Percentiles rank a stretch among this genome's conserved stretches.
phyloP scores from a whole-genome alignment of 2,797 vertebrate genomes.

The Esox masquinongy region DNA sequence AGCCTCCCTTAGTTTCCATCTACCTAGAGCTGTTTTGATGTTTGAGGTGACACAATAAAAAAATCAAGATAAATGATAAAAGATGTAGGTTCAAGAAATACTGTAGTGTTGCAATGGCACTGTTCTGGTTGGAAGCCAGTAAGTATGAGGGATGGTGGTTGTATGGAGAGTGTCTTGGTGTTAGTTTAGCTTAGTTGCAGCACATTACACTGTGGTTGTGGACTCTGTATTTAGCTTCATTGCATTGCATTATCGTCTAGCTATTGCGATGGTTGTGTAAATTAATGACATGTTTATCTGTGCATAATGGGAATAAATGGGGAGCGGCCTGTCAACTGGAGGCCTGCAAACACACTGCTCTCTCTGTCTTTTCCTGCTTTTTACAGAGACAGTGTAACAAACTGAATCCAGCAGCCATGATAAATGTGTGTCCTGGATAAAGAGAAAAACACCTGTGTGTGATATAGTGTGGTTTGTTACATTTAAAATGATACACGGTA shows the following conservation, averaged over 20 bases:
- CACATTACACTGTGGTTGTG: constrained; percentile 7
- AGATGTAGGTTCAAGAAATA: neutral
- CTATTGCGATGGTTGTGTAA: neutral
- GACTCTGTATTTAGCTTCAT: constrained; percentile 11
- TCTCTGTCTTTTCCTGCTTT: constrained; percentile 1
- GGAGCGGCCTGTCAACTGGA: neutral
- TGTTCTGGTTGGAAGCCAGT: neutral
- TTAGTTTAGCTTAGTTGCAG: constrained; percentile 13
- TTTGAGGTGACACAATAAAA: constrained; percentile 1
- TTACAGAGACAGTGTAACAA: constrained; percentile 4
- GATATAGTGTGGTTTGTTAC: neutral
- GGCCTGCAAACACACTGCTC: neutral
- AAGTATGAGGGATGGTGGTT: neutral
- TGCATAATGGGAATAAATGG: constrained; percentile 10
- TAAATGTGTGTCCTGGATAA: neutral
- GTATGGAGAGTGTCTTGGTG: constrained; percentile 9
- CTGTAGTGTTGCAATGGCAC: neutral
- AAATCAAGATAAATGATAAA: neutral
- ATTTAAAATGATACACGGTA: neutral
- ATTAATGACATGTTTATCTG: constrained; percentile 15
- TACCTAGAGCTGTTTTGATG: constrained; percentile 8
- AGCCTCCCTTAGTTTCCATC: neutral
- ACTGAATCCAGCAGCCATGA: neutral
- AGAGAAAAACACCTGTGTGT: neutral
- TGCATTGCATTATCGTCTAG: constrained; percentile 1